Evolutionary conservation across 2,113 vertebrate genomes (phyloP), one percentile per base, ranked within the genome.

Genomic region (Takifugu flavidus): DNA sequence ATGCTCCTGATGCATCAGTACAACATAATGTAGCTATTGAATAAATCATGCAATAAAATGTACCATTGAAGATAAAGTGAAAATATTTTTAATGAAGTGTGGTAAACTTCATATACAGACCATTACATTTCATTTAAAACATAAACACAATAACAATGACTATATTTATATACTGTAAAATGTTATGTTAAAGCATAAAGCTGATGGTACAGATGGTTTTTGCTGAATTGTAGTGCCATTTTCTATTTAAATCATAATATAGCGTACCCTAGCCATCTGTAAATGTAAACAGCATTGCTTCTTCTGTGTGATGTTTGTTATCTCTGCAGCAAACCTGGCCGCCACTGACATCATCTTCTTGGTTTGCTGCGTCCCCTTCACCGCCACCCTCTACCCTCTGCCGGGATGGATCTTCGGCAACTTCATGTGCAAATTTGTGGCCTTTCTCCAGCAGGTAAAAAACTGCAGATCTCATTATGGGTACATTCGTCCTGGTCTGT

Each of bases 401-500:
- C 92, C 92, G 3, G 88, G 90, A 34, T 93, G 92, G 92, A 91
- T 93, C 76, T 93, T 93, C 34, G 92, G 92, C 34, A 90, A 90
- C 79, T 93, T 93, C 72, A 92, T 93, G 92, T 93, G 92, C 86
- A 93, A 92, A 77, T 92, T 88, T 89, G 92, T 93, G 13, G 92
- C 91, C 34, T 93, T 92, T 76, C 83, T 93, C 5, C 92, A 93
- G 65, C 92, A 93, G 91, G 92, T 93, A 90, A 77, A 39, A 44
- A 10, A 20, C 49, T 14, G 45, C 15, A 4, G 5, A 46, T 46
- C 45, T 15, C 15, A 15, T 46, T 46, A 15, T 11, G 15, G 6
- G 7, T n/a, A n/a, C 45, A 5, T 46, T 46, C 15, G 13, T 46
- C 45, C 15, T 46, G 13, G 13, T 46, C 45, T 5, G 13, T 12